phyloP scores from a whole-genome alignment of 1,140 invertebrate species.

The Aethina tumida region DNA sequence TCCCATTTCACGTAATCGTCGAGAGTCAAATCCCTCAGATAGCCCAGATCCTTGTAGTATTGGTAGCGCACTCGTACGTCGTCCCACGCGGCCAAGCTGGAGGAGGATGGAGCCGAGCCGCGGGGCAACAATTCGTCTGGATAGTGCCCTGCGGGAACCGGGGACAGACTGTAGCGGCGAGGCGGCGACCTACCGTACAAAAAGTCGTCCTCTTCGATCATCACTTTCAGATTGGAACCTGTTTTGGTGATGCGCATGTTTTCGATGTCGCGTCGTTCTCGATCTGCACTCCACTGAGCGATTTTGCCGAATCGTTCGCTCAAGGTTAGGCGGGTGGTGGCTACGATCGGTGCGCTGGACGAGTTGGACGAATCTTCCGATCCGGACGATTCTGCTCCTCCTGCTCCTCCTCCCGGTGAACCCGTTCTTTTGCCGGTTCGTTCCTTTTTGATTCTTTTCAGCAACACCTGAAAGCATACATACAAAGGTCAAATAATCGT shows the following conservation, averaged over 20 bases:
- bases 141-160: constrained; percentile 64
- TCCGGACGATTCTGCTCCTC: constrained; percentile 32
- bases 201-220: constrained; percentile 53
- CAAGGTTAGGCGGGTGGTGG: constrained; percentile 50
- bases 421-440: constrained; percentile 20
- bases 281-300: constrained; percentile 76
- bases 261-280: constrained; percentile 61
- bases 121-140: constrained; percentile 60
- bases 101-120: too few relatives aligned
- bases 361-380: constrained; percentile 37
- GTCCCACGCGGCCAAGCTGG: constrained; percentile 69
- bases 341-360: constrained; percentile 30
- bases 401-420: constrained; percentile 27
- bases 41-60: constrained; percentile 78
- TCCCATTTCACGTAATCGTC: constrained; percentile 87
- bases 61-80: constrained; percentile 75
- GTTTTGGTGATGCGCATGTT: constrained; percentile 78
- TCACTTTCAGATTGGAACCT: constrained; percentile 60
- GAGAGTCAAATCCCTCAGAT: constrained; percentile 62
- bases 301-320: constrained; percentile 82
- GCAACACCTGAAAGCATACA: constrained; percentile 21
- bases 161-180: constrained; percentile 46
- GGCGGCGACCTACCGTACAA: constrained; percentile 35
- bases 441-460: constrained; percentile 34
- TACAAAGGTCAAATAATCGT: constrained; percentile 1